These are phyloP conservation scores for Hyperoplus immaculatus DNA, from an alignment of 2,797 vertebrate genomes.

Conservation along the genomic window DNA sequence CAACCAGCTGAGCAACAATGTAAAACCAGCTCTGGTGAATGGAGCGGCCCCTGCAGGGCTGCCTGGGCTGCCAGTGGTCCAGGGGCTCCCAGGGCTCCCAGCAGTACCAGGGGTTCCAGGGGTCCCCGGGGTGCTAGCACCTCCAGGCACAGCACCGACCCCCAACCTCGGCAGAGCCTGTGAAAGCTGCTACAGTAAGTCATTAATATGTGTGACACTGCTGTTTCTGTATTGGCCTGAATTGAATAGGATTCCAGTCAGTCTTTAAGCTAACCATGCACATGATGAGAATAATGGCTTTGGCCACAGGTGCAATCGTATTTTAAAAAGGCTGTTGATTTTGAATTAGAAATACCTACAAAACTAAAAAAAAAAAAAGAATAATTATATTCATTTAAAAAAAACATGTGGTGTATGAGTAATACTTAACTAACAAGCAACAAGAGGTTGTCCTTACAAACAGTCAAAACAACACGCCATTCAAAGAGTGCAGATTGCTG, in stretches of 20 bases:
- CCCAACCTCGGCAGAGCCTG: constrained; percentile 92
- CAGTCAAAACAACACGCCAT: neutral
- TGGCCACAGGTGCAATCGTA: neutral
- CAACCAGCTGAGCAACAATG: constrained; percentile 95
- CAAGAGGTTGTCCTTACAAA: too few species aligned
- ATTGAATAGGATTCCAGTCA: neutral
- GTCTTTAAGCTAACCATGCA: neutral
- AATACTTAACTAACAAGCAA: too few species aligned
- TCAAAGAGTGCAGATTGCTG: neutral
- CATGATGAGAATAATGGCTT: neutral
- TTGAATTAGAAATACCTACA: neutral
- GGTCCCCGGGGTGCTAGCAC: constrained; percentile 27
- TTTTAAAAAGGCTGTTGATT: neutral
- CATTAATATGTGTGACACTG: constrained; percentile 29
- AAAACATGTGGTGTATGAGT: too few species aligned
- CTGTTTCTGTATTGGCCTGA: neutral
- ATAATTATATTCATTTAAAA: too few species aligned
- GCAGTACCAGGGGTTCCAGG: neutral
- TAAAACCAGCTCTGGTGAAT: constrained; percentile 94
- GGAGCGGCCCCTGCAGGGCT: constrained; percentile 80
- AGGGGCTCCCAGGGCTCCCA: neutral
- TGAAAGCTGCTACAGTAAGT: constrained; percentile 99
- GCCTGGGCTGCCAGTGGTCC: neutral
- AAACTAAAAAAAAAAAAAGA: too few species aligned
- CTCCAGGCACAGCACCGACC: constrained; percentile 79